These are phyloP conservation scores for Boleophthalmus pectinirostris DNA, from an alignment of 2,113 vertebrate genomes.

Conservation along the genomic window DNA sequence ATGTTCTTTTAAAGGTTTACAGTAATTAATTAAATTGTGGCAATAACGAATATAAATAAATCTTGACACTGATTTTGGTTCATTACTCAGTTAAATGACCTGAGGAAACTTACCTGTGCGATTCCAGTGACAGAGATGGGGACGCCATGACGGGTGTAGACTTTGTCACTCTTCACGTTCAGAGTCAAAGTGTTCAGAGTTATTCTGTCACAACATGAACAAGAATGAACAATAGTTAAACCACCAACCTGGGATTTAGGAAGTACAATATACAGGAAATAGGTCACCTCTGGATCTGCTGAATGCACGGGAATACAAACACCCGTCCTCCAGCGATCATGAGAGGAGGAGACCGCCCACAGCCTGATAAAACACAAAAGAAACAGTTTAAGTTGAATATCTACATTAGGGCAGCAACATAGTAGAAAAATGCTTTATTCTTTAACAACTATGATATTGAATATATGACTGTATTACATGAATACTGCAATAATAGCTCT, in stretches of 20 bases:
- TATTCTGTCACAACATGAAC: conserved; percentile 75
- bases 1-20: too few species aligned
- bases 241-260: not conserved
- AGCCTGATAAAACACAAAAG: conserved; percentile 72
- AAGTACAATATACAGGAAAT: conserved; percentile 22
- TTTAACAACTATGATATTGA: too few species aligned
- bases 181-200: conserved; percentile 91
- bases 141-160: conserved; percentile 92
- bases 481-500: too few species aligned
- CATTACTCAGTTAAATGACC: too few species aligned
- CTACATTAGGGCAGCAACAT: not conserved
- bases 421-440: too few species aligned
- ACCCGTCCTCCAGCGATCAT: conserved; percentile 92
- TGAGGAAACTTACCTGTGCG: conserved; percentile 81
- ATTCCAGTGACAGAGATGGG: conserved; percentile 95
- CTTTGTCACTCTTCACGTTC: conserved; percentile 94
- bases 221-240: not conserved
- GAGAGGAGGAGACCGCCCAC: conserved; percentile 85
- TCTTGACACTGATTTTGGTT: not conserved
- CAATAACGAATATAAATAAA: too few species aligned
- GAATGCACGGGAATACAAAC: conserved; percentile 89
- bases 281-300: conserved; percentile 87
- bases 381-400: conserved; percentile 6
- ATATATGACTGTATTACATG: too few species aligned
- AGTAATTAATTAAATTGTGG: too few species aligned